Percentiles rank a stretch among this genome's conserved stretches.
Evolutionary conservation across 2,797 vertebrate genomes (phyloP).

Genomic region (Glossophaga mutica): DNA sequence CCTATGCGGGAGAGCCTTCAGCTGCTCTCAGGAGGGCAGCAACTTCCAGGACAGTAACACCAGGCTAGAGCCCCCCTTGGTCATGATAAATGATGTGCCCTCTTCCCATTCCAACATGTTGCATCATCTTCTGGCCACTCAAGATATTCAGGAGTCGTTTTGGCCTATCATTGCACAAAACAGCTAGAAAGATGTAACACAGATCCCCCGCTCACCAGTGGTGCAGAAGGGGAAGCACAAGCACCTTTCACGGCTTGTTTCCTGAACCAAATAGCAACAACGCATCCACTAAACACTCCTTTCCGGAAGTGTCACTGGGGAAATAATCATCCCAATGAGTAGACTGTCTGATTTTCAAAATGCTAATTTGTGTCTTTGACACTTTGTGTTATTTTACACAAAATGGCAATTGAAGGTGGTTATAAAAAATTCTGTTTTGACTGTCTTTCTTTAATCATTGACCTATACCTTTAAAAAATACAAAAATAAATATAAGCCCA

Average conservation of each 20-base stretch:
- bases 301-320: not conserved
- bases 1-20: not conserved
- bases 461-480: not conserved
- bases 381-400: not conserved
- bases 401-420: not conserved
- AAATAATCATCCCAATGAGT: not conserved
- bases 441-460: not conserved
- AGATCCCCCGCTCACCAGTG: not conserved
- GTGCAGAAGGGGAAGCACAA: not conserved
- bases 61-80: not conserved
- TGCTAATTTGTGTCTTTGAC: not conserved
- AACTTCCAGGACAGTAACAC: not conserved
- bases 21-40: not conserved
- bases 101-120: not conserved
- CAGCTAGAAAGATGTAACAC: not conserved
- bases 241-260: not conserved
- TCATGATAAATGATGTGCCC: rapidly evolving
- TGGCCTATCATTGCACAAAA: not conserved
- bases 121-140: conserved; percentile 15
- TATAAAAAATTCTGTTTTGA: not conserved
- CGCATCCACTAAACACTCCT: not conserved
- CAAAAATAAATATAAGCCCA: not conserved
- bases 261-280: not conserved
- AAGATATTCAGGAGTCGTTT: not conserved
- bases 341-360: not conserved